These are phyloP conservation scores for Ibidorhyncha struthersii DNA, from an alignment of 2,113 vertebrate genomes.

Conservation along the genomic window DNA sequence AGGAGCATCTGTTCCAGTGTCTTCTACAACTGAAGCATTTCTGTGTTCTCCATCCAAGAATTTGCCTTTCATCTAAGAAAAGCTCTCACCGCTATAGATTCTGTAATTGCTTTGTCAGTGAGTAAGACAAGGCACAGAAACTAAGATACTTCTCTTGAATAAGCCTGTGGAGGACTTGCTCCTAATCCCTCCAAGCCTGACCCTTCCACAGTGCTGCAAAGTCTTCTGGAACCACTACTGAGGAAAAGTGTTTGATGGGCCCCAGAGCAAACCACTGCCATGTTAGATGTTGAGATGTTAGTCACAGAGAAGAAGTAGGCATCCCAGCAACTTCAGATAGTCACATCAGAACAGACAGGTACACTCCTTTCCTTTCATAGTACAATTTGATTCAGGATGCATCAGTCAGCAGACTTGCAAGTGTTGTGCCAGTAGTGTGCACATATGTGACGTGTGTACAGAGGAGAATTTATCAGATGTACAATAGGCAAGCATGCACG, in stretches of 20 bases:
- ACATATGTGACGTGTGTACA: accelerated
- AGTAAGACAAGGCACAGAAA: neutral
- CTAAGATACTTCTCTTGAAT: neutral
- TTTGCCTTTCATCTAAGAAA: neutral
- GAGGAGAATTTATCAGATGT: neutral
- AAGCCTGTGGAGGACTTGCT: neutral
- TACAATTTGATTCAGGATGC: neutral
- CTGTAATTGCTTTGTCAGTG: neutral
- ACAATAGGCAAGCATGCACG: accelerated
- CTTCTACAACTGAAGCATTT: neutral
- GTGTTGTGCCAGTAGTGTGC: neutral
- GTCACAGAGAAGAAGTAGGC: neutral
- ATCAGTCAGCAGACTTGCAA: neutral
- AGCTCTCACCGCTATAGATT: neutral
- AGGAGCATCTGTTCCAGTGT: neutral
- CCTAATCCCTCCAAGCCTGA: neutral
- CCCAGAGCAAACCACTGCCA: neutral
- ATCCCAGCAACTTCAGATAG: neutral
- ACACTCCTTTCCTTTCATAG: neutral
- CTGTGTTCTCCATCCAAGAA: neutral
- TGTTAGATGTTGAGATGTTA: neutral
- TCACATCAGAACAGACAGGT: neutral
- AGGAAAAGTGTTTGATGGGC: neutral
- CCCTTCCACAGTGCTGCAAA: neutral
- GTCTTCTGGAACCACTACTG: neutral